These are phyloP conservation scores for Epistrophella euchroma DNA, from an alignment of 2,888 invertebrate species.

Conservation along the genomic window DNA sequence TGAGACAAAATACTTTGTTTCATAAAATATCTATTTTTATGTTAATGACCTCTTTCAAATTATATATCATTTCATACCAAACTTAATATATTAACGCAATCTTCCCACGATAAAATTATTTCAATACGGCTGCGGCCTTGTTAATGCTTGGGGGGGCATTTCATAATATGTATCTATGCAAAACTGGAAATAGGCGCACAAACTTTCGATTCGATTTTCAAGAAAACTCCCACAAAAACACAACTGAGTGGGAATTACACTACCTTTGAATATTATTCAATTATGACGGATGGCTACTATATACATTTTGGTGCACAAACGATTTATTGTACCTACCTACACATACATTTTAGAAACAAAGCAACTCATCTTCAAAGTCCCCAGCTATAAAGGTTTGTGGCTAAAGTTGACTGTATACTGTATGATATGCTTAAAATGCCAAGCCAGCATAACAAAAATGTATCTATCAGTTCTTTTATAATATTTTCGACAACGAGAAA, in stretches of 20 bases:
- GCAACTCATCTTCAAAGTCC: not conserved
- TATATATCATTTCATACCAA: not conserved
- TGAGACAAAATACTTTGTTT: not conserved
- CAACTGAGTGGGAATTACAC: not conserved
- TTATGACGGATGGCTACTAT: too few species aligned
- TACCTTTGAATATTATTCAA: slow-evolving; percentile 2
- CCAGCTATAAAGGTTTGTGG: not conserved
- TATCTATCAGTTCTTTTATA: not conserved
- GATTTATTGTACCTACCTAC: not conserved
- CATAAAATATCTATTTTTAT: not conserved
- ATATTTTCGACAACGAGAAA: not conserved
- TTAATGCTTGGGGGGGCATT: not conserved
- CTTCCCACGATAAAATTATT: not conserved
- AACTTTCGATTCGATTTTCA: not conserved
- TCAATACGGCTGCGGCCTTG: not conserved
- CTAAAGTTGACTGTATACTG: slow-evolving; percentile 4
- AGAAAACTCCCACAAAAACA: not conserved
- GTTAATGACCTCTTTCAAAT: not conserved
- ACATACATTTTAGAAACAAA: not conserved
- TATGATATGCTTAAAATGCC: not conserved
- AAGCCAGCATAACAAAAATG: not conserved
- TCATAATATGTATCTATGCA: not conserved
- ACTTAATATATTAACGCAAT: not conserved
- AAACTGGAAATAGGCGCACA: not conserved
- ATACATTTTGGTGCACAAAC: not conserved